Percentiles rank a stretch among this genome's conserved stretches.
Conservation (phyloP, 2,113 vertebrate genomes). For the Paratilapia polleni region DNA sequence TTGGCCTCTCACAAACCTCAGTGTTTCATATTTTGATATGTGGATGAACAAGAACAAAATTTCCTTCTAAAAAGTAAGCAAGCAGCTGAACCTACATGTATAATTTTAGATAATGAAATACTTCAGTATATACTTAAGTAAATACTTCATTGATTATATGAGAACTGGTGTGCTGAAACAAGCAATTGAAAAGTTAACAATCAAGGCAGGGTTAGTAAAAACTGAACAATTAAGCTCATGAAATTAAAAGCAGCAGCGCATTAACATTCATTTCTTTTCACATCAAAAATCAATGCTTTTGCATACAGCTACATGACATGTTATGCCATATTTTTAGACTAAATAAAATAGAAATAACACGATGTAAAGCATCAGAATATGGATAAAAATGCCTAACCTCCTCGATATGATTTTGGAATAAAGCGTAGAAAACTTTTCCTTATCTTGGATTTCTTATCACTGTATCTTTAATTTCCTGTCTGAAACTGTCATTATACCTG, state of each 20-base stretch:
- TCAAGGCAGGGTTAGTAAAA: background rate
- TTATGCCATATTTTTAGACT: too few relatives aligned
- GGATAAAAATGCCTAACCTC: background rate
- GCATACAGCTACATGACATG: background rate
- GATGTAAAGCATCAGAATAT: background rate
- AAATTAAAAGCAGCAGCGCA: background rate
- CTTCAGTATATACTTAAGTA: too few relatives aligned
- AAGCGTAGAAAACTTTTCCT: background rate
- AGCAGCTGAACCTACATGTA: too few relatives aligned
- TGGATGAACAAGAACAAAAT: background rate
- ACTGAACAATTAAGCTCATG: background rate
- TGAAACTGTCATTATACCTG: too few relatives aligned
- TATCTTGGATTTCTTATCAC: background rate
- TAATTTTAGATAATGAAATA: too few relatives aligned
- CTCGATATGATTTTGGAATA: background rate
- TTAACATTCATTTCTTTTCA: fast-evolving
- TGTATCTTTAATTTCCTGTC: constrained; percentile 9
- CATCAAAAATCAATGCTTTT: background rate
- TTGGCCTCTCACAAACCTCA: fast-evolving
- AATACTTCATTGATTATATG: too few relatives aligned
- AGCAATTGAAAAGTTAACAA: too few relatives aligned
- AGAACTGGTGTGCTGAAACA: too few relatives aligned
- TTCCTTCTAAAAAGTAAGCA: too few relatives aligned
- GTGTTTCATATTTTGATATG: background rate
- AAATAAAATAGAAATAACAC: too few relatives aligned